Evolutionary conservation across 2,888 invertebrate species (phyloP).

Genomic region (Cetonia aurata): DNA sequence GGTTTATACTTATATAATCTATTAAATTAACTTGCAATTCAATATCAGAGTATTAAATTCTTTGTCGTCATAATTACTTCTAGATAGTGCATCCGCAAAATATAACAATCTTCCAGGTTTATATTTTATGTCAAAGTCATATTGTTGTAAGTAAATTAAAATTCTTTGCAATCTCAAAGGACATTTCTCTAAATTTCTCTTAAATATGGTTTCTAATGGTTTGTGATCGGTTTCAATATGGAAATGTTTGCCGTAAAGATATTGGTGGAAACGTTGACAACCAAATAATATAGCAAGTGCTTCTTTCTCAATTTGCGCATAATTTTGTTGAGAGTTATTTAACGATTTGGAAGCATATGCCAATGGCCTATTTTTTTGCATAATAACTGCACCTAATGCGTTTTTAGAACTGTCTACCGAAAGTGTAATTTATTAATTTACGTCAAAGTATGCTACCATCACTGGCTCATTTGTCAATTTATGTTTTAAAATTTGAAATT

Average conservation of each 20-base stretch:
- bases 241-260: background rate
- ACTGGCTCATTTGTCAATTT: background rate
- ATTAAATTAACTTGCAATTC: too few relatives aligned
- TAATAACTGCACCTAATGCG: too few relatives aligned
- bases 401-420: too few relatives aligned
- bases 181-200: constrained; percentile 3
- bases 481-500: background rate
- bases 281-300: background rate
- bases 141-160: background rate
- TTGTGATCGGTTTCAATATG: constrained; percentile 1
- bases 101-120: background rate
- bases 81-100: constrained; percentile 1
- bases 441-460: too few relatives aligned
- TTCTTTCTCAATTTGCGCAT: background rate
- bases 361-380: too few relatives aligned
- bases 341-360: background rate
- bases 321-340: background rate
- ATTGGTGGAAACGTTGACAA: background rate
- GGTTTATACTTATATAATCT: too few relatives aligned
- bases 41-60: background rate
- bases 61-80: background rate
- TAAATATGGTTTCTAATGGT: background rate
- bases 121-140: constrained; percentile 2
- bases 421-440: too few relatives aligned
- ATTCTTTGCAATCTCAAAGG: constrained; percentile 1